phyloP scores from a whole-genome alignment of 2,797 vertebrate genomes.

The Eremophila alpestris region DNA sequence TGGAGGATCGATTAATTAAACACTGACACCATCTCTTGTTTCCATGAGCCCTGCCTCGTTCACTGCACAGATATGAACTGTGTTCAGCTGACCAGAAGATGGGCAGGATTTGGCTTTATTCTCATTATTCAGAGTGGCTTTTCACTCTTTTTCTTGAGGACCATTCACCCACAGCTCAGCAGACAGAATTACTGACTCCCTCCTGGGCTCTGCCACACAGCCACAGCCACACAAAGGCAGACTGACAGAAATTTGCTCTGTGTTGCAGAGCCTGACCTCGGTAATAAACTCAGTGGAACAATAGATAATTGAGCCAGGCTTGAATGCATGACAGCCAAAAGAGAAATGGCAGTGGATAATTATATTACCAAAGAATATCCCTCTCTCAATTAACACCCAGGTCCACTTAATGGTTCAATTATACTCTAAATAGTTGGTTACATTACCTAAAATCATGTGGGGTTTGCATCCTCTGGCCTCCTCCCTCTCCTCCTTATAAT shows the following conservation, averaged over 20 bases:
- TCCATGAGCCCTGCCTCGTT: neutral
- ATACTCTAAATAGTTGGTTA: constrained; percentile 14
- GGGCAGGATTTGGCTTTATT: neutral
- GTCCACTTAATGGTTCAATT: constrained; percentile 30
- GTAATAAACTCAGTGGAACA: constrained; percentile 22
- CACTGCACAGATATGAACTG: neutral
- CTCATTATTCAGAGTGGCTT: neutral
- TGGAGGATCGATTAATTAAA: neutral
- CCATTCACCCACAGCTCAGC: neutral
- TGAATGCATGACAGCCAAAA: constrained; percentile 27
- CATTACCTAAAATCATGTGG: neutral
- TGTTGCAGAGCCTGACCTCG: constrained; percentile 33
- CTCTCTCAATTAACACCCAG: constrained; percentile 23
- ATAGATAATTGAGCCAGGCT: constrained; percentile 31
- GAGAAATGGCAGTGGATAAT: constrained; percentile 27
- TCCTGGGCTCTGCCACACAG: constrained; percentile 17
- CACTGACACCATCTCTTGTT: neutral
- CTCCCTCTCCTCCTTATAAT: neutral
- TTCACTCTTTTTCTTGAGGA: neutral
- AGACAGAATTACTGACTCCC: constrained; percentile 11
- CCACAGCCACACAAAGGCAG: constrained; percentile 31
- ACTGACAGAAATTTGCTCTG: constrained; percentile 12
- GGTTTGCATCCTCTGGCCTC: neutral
- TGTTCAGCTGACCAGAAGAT: neutral
- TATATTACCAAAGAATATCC: constrained; percentile 26